A percentile compares a stretch with the other conserved stretches of the same genome.
Evolutionary conservation across 2,113 vertebrate genomes (phyloP).

Genomic region (Epinephelus lanceolatus): DNA sequence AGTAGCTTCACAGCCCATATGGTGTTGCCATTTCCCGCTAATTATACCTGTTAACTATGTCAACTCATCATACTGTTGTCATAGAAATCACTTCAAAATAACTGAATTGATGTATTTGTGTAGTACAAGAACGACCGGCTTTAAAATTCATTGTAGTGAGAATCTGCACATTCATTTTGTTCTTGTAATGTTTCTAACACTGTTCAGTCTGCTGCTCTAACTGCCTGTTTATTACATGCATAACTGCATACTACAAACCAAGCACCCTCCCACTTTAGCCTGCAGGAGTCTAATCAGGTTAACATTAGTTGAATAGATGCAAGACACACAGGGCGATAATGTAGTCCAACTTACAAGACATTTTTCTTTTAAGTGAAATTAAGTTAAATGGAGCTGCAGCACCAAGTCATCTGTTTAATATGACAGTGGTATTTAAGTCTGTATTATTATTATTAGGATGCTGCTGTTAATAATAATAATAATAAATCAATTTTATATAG

Average conservation of each 20-base stretch:
- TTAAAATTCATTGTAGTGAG: not conserved
- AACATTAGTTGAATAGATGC: conserved; percentile 7
- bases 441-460: no score
- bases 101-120: not conserved
- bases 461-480: no score
- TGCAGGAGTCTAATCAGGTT: not conserved
- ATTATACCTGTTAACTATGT: not conserved
- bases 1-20: conserved; percentile 8
- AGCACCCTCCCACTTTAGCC: not conserved
- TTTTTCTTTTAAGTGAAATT: not conserved
- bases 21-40: not conserved
- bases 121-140: not conserved
- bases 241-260: not conserved
- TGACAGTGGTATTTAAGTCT: not conserved
- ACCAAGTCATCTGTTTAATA: not conserved
- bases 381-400: not conserved
- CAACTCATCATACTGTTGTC: not conserved
- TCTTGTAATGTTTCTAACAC: not conserved
- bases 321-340: not conserved
- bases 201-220: not conserved
- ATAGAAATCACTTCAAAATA: not conserved
- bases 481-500: no score
- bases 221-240: not conserved
- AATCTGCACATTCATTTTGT: conserved; percentile 4
- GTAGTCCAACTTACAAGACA: not conserved